These are phyloP conservation scores for Chaetoderma sp. DNA, from an alignment of 2,888 invertebrate species.

Conservation along the genomic window DNA sequence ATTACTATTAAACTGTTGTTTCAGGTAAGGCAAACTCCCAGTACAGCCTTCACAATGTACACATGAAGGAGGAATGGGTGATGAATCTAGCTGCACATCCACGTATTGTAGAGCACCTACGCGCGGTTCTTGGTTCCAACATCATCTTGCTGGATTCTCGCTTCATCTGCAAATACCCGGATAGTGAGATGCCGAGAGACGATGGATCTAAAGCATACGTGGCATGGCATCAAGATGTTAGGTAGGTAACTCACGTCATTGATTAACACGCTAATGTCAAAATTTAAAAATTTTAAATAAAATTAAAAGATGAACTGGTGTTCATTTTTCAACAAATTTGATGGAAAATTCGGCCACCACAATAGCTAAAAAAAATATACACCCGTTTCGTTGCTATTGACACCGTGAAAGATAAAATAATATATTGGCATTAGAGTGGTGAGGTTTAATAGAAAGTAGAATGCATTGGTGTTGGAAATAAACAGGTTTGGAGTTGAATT, in stretches of 20 bases:
- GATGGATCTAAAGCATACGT: conserved; percentile 41
- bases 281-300: too few species aligned
- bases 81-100: conserved; percentile 41
- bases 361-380: too few species aligned
- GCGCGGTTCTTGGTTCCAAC: conserved; percentile 42
- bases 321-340: too few species aligned
- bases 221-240: conserved; percentile 52
- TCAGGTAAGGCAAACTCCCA: conserved; percentile 43
- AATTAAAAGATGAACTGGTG: too few species aligned
- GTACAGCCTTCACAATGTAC: conserved; percentile 48
- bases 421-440: too few species aligned
- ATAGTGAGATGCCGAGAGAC: conserved; percentile 8
- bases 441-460: too few species aligned
- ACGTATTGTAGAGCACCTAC: conserved; percentile 37
- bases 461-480: too few species aligned
- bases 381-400: too few species aligned
- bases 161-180: conserved; percentile 51
- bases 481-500: too few species aligned
- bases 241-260: conserved; percentile 28
- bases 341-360: too few species aligned
- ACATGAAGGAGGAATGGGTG: conserved; percentile 43
- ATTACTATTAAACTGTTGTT: not conserved
- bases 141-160: conserved; percentile 47
- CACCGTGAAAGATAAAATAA: too few species aligned
- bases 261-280: too few species aligned